phyloP scores from a whole-genome alignment of 2,113 vertebrate species.

The Pseudolaguvia tuberculata region DNA sequence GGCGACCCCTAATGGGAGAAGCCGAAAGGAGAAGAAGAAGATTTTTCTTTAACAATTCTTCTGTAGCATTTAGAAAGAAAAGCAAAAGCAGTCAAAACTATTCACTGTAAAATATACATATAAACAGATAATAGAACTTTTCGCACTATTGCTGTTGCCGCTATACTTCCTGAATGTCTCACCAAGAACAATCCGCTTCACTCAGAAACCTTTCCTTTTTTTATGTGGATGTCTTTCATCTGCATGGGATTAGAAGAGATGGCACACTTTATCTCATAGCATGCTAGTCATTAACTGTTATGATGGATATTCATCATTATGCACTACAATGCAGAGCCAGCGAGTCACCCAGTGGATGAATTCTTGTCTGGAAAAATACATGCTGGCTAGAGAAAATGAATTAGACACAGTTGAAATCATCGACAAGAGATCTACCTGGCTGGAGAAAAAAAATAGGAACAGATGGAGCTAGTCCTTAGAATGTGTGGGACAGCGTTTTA shows the following conservation, averaged over 20 bases:
- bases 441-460: background rate
- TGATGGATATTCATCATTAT: background rate
- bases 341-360: background rate
- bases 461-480: background rate
- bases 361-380: background rate
- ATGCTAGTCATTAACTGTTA: background rate
- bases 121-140: no score
- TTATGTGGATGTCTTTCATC: background rate
- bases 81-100: no score
- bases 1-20: no score
- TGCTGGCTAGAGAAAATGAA: background rate
- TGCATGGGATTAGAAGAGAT: background rate
- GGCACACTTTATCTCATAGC: background rate
- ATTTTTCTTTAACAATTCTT: no score
- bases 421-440: background rate
- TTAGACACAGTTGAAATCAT: background rate
- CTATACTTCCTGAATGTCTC: no score
- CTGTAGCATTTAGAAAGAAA: background rate
- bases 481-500: background rate
- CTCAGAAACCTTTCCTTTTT: background rate
- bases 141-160: no score
- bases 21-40: no score
- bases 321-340: background rate
- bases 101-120: no score
- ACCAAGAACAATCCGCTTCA: no score